Evolutionary conservation across 2,797 vertebrate genomes (phyloP).

Genomic region (Sternotherus odoratus): DNA sequence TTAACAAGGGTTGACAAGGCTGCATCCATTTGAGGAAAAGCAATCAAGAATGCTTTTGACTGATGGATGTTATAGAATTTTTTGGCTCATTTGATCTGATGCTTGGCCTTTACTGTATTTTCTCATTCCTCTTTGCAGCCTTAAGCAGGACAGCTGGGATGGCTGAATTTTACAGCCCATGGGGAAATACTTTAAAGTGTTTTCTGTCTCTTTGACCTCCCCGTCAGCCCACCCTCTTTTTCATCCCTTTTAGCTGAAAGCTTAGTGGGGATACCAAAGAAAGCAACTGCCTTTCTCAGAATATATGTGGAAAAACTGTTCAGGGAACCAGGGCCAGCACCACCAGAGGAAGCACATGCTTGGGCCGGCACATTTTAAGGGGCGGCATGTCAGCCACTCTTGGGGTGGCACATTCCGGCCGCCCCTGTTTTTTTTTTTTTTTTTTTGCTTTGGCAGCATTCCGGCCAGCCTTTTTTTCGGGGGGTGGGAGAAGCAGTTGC

Average conservation of each 20-base stretch:
- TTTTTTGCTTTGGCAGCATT: no score
- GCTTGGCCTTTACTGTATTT: not conserved
- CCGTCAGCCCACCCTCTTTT: not conserved
- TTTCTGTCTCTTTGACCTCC: not conserved
- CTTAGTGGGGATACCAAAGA: not conserved
- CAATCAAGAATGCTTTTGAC: not conserved
- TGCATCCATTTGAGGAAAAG: not conserved
- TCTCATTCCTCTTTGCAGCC: not conserved
- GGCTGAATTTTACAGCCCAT: not conserved
- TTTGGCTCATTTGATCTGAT: not conserved
- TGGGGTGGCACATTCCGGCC: no score
- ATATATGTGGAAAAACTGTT: not conserved
- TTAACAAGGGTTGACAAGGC: not conserved
- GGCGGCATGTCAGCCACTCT: no score
- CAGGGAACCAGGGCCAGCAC: not conserved
- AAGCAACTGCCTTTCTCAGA: not conserved
- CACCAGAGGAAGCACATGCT: not conserved
- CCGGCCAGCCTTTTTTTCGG: no score
- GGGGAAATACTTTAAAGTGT: not conserved
- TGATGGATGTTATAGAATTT: not conserved
- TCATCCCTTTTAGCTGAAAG: not conserved
- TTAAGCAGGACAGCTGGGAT: not conserved
- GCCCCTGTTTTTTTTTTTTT: no score
- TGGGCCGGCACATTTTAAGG: no score
- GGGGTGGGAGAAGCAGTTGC: no score